Base-by-base conservation (phyloP, 2,888 invertebrate species). In the Drymonia ruficornis region DNA sequence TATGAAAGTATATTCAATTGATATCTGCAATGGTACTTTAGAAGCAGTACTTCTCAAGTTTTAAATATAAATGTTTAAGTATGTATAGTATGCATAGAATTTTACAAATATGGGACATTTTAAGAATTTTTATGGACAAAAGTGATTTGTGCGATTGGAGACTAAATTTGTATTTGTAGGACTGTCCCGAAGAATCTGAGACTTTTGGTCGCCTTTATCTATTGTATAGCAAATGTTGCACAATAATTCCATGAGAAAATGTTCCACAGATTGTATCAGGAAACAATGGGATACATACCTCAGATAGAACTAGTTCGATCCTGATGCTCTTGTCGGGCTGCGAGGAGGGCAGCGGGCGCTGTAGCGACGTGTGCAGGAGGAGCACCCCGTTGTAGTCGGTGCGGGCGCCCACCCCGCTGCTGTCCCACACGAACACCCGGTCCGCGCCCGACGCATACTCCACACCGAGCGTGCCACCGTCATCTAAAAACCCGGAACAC, bases 331-430 rank as follows among this genome's bases (percentile, higher is more conserved):
- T 97, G 74, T 97, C 97, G 50, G 95, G 93, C 59, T 88, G 86
- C 72, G 96, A 95, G 50, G 94, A 90, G 48, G 96, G 96, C 60
- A 97, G 94, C 50, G 97, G 96, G 60, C 96, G 95, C 89, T 98
- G 98, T 56, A 98, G 93, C 74, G 97, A 96, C 50, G 98, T 97
- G 81, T 98, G 98, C 72, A 98, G 92, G 55, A 98, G 92, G 51
- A 98, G 93, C 52, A 98, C 97, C 61, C 98, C 98, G 91, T 98
- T 98, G 86, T 98, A 97, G 86, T 98, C 98, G 53, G 96, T 96
- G 58, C 98, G 95, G 60, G 97, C 95, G 64, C 98, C 97, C 70
- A 98, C 93, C 63, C 96, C 95, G 76, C 94, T 94, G 67, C 95
- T 96, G 93, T 98, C 96, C 90, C 96, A 96, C 77, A 97, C 95